Conservation (phyloP, 2,113 vertebrate species). For the Irena cyanogastra region DNA sequence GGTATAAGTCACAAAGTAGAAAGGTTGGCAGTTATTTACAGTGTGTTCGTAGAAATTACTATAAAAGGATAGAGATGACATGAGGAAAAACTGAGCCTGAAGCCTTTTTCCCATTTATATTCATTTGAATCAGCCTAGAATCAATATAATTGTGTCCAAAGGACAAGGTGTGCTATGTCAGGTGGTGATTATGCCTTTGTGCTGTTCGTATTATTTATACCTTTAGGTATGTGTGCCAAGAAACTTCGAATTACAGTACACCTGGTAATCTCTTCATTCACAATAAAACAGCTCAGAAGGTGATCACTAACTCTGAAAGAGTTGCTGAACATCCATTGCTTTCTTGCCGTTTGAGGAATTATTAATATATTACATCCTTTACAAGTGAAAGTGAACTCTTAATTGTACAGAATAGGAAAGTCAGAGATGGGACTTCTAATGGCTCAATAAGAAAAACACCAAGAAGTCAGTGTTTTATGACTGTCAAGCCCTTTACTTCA, state of each 20-base stretch:
- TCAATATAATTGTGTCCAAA: background rate
- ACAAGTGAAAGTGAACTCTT: background rate
- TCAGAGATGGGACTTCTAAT: background rate
- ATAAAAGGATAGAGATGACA: slow-evolving; percentile 42
- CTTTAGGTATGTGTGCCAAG: slow-evolving; percentile 35
- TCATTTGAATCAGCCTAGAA: slow-evolving; percentile 17
- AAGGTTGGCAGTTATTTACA: background rate
- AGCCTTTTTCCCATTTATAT: background rate
- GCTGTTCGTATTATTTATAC: slow-evolving; percentile 48
- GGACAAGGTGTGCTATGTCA: slow-evolving; percentile 21
- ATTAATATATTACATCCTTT: background rate
- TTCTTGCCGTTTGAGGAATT: background rate
- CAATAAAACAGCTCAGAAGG: background rate
- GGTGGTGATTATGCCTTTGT: slow-evolving; percentile 19
- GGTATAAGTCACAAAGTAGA: slow-evolving; percentile 45
- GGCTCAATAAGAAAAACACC: background rate
- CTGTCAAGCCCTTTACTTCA: background rate
- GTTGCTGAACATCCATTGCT: background rate
- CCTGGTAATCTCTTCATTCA: slow-evolving; percentile 14
- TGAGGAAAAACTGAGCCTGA: background rate
- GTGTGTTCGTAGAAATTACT: slow-evolving; percentile 9
- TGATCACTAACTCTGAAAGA: background rate
- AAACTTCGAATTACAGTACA: background rate
- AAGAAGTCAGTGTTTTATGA: background rate
- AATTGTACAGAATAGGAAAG: background rate